phyloP scores from a whole-genome alignment of 2,797 vertebrate genomes.

The Rhodeus uyekii region DNA sequence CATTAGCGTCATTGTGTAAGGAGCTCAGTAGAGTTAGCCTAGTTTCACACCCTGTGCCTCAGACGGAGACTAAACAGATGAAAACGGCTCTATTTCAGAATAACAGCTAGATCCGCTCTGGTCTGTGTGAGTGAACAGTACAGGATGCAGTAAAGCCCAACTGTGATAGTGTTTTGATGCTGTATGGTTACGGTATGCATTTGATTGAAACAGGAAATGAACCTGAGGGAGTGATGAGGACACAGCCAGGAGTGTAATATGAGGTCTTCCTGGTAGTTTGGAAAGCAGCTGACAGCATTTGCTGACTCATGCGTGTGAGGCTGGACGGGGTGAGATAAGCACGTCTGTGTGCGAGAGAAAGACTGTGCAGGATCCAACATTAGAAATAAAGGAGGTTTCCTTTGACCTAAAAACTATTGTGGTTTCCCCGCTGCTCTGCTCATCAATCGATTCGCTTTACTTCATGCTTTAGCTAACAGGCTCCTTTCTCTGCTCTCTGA shows the following conservation, averaged over 20 bases:
- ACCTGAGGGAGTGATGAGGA: constrained; percentile 4
- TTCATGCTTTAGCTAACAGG: constrained; percentile 37
- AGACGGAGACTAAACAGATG: constrained; percentile 17
- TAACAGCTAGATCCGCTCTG: not conserved
- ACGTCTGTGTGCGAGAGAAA: constrained; percentile 9
- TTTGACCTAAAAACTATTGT: constrained; percentile 29
- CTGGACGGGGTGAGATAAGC: constrained; percentile 60
- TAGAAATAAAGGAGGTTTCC: constrained; percentile 41
- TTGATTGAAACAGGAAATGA: constrained; percentile 15
- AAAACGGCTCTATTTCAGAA: not conserved
- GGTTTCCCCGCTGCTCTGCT: not conserved
- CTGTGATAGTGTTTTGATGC: not conserved
- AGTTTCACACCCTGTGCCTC: constrained; percentile 20
- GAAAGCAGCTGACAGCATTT: constrained; percentile 67
- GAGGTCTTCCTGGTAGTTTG: constrained; percentile 54
- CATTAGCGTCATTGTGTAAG: constrained; percentile 36
- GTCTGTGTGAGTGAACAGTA: not conserved
- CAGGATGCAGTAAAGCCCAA: not conserved
- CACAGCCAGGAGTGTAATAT: constrained; percentile 5
- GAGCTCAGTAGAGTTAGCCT: constrained; percentile 31
- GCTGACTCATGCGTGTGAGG: constrained; percentile 71
- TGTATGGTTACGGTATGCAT: not conserved
- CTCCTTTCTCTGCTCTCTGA: constrained; percentile 8
- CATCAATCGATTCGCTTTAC: constrained; percentile 53
- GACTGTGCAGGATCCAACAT: not conserved